Conservation (phyloP, 2,113 vertebrate genomes). For the Lasiurus cinereus region DNA sequence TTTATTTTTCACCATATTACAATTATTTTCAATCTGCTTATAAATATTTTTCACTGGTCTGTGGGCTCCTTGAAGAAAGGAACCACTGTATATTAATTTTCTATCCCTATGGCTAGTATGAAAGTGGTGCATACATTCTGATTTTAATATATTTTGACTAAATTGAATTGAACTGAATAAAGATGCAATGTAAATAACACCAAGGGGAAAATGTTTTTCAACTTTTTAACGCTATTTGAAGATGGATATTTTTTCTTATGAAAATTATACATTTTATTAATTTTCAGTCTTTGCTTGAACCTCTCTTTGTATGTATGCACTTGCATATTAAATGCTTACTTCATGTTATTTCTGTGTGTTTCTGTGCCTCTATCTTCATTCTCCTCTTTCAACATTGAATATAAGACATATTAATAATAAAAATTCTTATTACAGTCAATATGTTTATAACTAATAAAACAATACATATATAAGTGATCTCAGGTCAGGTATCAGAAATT, state of each 20-base stretch:
- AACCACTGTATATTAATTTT: neutral
- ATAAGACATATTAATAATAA: neutral
- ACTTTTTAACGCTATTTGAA: neutral
- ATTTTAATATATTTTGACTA: too few species aligned
- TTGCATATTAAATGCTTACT: neutral
- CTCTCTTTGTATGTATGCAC: neutral
- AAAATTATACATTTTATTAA: neutral
- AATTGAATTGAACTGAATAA: neutral
- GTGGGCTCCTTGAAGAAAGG: neutral
- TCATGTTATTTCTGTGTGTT: neutral
- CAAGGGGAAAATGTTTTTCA: slow-evolving; percentile 8
- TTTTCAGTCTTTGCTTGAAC: neutral
- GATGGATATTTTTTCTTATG: slow-evolving; percentile 16
- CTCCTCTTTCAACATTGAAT: neutral
- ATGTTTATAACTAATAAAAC: slow-evolving; percentile 28
- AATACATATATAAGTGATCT: neutral
- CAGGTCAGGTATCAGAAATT: neutral
- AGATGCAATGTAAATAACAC: neutral
- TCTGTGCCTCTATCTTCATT: neutral
- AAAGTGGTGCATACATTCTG: too few species aligned
- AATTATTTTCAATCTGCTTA: slow-evolving; percentile 14
- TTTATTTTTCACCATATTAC: neutral
- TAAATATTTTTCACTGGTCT: neutral
- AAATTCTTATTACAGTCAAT: neutral
- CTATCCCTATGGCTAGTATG: neutral